Conservation (phyloP, 2,113 vertebrate genomes). For the Oenanthe melanoleuca region DNA sequence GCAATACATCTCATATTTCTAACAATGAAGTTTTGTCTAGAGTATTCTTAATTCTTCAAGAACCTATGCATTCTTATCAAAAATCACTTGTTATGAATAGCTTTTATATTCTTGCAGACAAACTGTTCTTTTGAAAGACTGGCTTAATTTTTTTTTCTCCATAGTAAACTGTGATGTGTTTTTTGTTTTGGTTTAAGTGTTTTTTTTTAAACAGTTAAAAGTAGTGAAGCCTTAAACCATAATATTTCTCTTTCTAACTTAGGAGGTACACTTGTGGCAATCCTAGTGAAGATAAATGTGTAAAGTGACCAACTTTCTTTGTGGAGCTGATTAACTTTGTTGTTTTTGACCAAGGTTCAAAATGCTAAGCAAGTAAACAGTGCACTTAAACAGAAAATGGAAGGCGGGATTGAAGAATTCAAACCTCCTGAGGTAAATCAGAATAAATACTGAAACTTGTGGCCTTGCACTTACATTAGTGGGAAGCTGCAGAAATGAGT, state of each 20-base stretch:
- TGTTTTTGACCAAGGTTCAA: conserved; percentile 87
- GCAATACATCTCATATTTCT: not conserved
- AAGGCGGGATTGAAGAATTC: conserved; percentile 91
- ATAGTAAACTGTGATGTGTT: not conserved
- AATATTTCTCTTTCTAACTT: conserved; percentile 64
- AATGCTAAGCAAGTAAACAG: conserved; percentile 99
- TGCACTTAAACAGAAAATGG: conserved; percentile 94
- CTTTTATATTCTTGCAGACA: conserved; percentile 3
- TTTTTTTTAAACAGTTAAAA: conserved; percentile 16
- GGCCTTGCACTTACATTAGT: not conserved
- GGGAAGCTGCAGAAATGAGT: not conserved
- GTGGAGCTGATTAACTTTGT: conserved; percentile 73
- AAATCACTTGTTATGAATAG: not conserved
- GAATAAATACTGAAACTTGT: not conserved
- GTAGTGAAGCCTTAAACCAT: conserved; percentile 64
- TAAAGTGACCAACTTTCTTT: conserved; percentile 72
- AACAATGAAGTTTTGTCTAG: not conserved
- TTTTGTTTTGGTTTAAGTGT: not conserved
- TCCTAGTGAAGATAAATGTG: conserved; percentile 73
- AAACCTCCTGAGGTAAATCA: conserved; percentile 90
- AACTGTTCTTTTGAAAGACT: conserved; percentile 22
- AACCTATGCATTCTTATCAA: not conserved
- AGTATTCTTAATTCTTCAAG: not conserved
- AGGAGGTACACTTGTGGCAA: conserved; percentile 71
- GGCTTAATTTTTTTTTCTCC: conserved; percentile 17